Conservation (phyloP, 2,797 vertebrate species). For the Molossus alvarezi region DNA sequence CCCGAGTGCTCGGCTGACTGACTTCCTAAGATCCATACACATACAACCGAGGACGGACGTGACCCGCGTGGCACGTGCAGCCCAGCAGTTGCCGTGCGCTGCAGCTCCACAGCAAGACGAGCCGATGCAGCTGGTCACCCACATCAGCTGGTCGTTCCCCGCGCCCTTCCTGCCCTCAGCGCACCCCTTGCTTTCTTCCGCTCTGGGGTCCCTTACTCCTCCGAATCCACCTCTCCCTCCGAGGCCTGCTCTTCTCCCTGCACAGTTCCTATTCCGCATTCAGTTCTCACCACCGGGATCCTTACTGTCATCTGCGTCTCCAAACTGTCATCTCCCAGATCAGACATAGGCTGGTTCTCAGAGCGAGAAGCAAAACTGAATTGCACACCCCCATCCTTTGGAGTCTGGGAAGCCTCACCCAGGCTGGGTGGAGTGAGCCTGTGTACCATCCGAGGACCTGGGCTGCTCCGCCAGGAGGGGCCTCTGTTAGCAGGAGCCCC, state of each 20-base stretch:
- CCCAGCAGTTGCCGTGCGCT: accelerated
- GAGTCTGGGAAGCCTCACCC: background rate
- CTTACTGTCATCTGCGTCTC: background rate
- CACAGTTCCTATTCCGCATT: background rate
- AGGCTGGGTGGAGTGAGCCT: background rate
- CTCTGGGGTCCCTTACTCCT: background rate
- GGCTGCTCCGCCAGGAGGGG: accelerated
- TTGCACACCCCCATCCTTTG: background rate
- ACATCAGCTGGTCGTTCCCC: background rate
- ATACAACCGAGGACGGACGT: accelerated
- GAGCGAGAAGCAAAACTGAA: background rate
- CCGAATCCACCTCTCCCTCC: accelerated
- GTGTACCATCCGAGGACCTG: background rate
- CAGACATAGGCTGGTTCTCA: background rate
- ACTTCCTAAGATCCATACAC: background rate
- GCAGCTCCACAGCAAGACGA: background rate
- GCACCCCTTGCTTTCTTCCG: background rate
- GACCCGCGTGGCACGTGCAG: accelerated
- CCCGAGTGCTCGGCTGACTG: background rate
- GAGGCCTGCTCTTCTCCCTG: background rate
- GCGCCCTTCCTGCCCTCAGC: background rate
- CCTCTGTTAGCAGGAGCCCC: background rate
- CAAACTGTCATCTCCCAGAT: background rate
- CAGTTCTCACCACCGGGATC: background rate
- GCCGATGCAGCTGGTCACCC: background rate